Percentiles rank a stretch among this genome's conserved stretches.
These are phyloP conservation scores for Sakesphorus luctuosus DNA, from an alignment of 2,113 vertebrate species.

Conservation along the genomic window DNA sequence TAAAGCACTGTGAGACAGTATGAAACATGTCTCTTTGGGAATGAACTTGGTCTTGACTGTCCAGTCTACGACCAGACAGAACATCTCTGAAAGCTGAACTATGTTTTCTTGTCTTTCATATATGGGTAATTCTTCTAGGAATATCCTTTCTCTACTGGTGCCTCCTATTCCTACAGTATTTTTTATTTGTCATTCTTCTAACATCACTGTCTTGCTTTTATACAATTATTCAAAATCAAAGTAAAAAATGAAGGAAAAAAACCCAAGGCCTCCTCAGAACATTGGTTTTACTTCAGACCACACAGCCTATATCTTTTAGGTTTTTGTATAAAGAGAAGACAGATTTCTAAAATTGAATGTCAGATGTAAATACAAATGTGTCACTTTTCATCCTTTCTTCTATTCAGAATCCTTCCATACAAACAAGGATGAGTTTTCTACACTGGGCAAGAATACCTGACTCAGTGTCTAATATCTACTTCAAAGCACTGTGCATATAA, in stretches of 20 bases:
- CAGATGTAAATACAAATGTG: background rate
- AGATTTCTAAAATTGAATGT: background rate
- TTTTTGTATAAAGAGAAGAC: background rate
- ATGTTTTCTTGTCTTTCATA: background rate
- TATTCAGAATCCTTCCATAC: background rate
- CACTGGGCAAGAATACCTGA: background rate
- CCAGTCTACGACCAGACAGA: background rate
- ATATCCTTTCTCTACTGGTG: background rate
- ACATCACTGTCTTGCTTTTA: background rate
- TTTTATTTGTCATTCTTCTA: background rate
- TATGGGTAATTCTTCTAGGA: background rate
- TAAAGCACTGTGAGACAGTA: background rate
- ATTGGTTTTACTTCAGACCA: background rate
- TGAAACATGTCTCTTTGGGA: background rate
- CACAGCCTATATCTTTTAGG: background rate
- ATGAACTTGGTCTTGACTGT: background rate
- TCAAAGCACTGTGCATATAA: background rate
- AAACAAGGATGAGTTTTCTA: background rate
- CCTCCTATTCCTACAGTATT: background rate
- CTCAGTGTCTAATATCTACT: background rate
- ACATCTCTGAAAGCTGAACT: background rate
- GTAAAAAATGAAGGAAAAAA: background rate
- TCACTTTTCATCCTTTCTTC: background rate
- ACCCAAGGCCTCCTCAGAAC: fast-evolving
- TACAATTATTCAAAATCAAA: background rate